phyloP scores from a whole-genome alignment of 2,797 vertebrate genomes.

The Scyliorhinus canicula region DNA sequence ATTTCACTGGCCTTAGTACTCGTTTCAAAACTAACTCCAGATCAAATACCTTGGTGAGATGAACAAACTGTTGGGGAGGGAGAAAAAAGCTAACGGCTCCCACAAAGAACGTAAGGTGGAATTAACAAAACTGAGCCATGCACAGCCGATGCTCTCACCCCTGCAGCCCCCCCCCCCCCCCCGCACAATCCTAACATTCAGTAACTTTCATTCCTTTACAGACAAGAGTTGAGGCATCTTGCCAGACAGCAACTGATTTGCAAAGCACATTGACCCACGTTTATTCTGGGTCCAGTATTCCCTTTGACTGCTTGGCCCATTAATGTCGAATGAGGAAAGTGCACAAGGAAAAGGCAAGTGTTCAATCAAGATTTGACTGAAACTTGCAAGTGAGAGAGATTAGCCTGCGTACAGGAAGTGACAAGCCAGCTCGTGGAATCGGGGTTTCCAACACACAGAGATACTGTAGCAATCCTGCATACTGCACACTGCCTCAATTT shows the following conservation, averaged over 20 bases:
- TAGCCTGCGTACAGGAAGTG: neutral
- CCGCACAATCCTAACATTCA: constrained; percentile 89
- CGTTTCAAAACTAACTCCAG: constrained; percentile 48
- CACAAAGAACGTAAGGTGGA: constrained; percentile 64
- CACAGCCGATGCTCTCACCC: constrained; percentile 79
- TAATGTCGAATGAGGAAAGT: neutral
- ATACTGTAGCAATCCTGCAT: neutral
- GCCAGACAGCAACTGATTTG: neutral
- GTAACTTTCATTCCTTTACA: constrained; percentile 54
- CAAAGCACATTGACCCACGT: neutral
- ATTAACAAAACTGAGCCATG: constrained; percentile 54
- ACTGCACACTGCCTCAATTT: neutral
- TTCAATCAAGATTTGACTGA: neutral
- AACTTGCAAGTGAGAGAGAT: neutral
- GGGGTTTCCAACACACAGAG: neutral
- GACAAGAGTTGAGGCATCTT: neutral
- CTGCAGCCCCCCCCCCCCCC: constrained; percentile 55
- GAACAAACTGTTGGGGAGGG: constrained; percentile 56
- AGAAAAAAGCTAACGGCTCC: constrained; percentile 55
- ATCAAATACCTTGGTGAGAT: constrained; percentile 61
- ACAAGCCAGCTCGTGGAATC: neutral
- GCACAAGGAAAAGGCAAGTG: neutral
- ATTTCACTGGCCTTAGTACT: neutral
- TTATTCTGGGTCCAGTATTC: neutral
- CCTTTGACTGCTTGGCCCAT: neutral